Evolutionary conservation across 2,888 invertebrate genomes (phyloP), one percentile per base, ranked within the genome.

Genomic region (Choreutis nemorana): DNA sequence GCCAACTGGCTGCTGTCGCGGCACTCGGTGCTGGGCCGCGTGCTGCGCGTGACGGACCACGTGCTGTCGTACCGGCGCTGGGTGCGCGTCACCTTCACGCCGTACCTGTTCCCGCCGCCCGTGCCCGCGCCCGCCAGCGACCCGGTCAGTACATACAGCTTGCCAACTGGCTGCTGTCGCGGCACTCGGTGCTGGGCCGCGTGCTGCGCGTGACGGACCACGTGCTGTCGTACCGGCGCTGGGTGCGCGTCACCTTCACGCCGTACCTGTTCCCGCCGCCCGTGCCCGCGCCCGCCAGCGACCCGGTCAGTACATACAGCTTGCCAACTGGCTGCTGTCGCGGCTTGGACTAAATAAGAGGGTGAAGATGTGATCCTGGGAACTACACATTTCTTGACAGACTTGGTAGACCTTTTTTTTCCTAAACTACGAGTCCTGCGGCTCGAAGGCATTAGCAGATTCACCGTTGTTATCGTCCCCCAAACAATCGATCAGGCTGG

Each of bases 181-280:
- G 77, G 15, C 75, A 81, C 51, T 83, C 84, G 39, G 90, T 93
- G 68, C 83, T 97, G 46, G 96, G 95, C 21, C 87, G 97, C 49
- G 91, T 97, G 45, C 86, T 97, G 49, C 87, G 93, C 49, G 90
- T 97, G 33, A 94, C 96, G 24, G 95, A 97, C 73, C 94, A 95
- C 75, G 96, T 97, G 51, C 79, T 84, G 50, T 83, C 83, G 62
- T 84, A 84, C 64, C 61, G 75, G 28, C 67, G 72, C 48, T 72
- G 73, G 77, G 75, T 73, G 55, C 65, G 61, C 36, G 66, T 68
- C 61, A 71, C 71, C 36, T 77, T 77, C 65, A 51, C 64, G 46
- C 54, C 64, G 6, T 73, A 47, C 62, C 73, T 72, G 66, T 72
- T 75, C 63, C 67, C 72, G 50, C 54, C 35, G 27, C 45, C 46